Percentiles rank a stretch among this genome's conserved stretches.
Evolutionary conservation across 1,140 invertebrate genomes (phyloP).

Genomic region (Cyphomyrmex costatus): DNA sequence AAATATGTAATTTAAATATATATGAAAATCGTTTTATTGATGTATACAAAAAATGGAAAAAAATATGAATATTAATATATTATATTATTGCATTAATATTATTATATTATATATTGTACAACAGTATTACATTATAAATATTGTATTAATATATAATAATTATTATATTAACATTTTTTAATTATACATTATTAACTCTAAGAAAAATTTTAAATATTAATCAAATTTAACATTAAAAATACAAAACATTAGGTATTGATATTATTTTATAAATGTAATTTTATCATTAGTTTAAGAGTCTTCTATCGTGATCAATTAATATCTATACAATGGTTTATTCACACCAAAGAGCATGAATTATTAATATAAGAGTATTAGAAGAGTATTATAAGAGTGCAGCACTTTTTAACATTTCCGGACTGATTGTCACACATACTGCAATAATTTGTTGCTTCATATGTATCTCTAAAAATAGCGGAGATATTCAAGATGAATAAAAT

Average conservation of each 20-base stretch:
- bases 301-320: neutral
- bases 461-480: too few species aligned
- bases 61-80: neutral
- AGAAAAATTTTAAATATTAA: neutral
- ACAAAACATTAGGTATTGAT: neutral
- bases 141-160: too few species aligned
- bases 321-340: neutral
- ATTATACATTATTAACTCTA: neutral
- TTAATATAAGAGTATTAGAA: too few species aligned
- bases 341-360: neutral
- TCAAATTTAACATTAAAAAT: neutral
- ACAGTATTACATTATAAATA: too few species aligned
- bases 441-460: too few species aligned
- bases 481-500: too few species aligned
- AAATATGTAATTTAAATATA: neutral
- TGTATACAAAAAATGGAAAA: neutral
- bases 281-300: neutral
- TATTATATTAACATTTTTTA: too few species aligned
- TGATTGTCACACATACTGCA: too few species aligned
- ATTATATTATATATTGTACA: too few species aligned
- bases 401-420: too few species aligned
- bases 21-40: neutral
- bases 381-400: too few species aligned
- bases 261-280: neutral
- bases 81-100: too few species aligned